A percentile compares a stretch with the other conserved stretches of the same genome.
Conservation (phyloP, 1,140 invertebrate species). For the Drosophila grimshawi region DNA sequence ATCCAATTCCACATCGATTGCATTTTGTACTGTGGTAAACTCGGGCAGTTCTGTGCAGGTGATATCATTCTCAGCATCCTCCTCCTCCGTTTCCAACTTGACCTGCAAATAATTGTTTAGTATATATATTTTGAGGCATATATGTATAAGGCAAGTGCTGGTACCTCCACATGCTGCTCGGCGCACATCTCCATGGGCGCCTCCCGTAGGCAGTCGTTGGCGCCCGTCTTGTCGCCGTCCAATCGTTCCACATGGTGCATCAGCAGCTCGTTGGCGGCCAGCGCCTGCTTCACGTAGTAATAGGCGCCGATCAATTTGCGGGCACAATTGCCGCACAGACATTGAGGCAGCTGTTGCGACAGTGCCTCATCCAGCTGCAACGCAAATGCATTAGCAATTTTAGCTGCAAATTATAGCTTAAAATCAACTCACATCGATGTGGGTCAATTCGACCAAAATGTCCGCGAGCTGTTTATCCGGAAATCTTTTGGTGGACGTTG, state of each 20-base stretch:
- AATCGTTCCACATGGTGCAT: conserved; percentile 50
- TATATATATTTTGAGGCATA: background rate
- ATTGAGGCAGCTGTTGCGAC: conserved; percentile 55
- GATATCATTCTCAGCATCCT: conserved; percentile 57
- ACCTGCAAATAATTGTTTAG: conserved; percentile 24
- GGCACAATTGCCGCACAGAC: conserved; percentile 52
- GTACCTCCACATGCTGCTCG: conserved; percentile 66
- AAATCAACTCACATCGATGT: conserved; percentile 55
- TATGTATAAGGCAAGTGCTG: background rate
- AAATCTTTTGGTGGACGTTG: conserved; percentile 64
- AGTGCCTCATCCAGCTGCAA: conserved; percentile 37
- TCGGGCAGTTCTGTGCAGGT: conserved; percentile 60
- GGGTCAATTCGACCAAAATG: conserved; percentile 61
- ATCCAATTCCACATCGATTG: conserved; percentile 18
- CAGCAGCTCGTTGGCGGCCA: conserved; percentile 56
- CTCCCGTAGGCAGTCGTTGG: conserved; percentile 61
- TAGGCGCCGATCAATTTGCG: conserved; percentile 63
- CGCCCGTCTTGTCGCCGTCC: conserved; percentile 3
- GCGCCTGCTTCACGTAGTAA: conserved; percentile 67
- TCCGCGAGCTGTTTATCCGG: conserved; percentile 67
- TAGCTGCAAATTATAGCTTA: background rate
- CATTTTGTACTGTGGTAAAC: conserved; percentile 36
- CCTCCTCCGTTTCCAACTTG: conserved; percentile 68
- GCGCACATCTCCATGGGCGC: conserved; percentile 69
- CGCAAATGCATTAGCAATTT: background rate